Conservation (phyloP, 1,140 invertebrate genomes). For the Hylaeus anthracinus region DNA sequence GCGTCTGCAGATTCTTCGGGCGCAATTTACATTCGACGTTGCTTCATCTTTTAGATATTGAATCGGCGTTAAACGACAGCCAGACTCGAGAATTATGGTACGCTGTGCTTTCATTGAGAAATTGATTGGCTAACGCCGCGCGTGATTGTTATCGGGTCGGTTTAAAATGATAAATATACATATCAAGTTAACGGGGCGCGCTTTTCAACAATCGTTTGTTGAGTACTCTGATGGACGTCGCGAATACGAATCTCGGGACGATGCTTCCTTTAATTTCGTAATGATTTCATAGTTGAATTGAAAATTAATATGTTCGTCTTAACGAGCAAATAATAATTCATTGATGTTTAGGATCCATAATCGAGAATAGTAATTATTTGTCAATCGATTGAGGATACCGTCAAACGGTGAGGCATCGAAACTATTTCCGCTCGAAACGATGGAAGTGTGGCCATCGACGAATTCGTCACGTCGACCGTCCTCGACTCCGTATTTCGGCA, state of each 20-base stretch:
- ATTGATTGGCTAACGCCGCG: not conserved
- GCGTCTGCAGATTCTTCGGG: not conserved
- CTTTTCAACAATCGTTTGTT: too few relatives aligned
- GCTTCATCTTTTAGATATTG: not conserved
- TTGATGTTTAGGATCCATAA: too few relatives aligned
- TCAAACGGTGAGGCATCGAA: not conserved
- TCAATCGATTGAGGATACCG: too few relatives aligned
- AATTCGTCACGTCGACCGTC: conserved; percentile 22
- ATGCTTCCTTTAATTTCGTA: too few relatives aligned
- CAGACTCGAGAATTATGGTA: not conserved
- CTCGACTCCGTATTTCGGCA: conserved; percentile 1
- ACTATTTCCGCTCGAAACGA: conserved; percentile 6
- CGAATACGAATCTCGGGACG: too few relatives aligned
- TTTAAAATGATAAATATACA: too few relatives aligned
- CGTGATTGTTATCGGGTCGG: not conserved
- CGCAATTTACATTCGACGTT: not conserved
- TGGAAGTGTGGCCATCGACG: conserved; percentile 15
- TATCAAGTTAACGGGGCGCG: too few relatives aligned
- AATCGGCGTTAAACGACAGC: not conserved
- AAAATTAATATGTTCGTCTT: too few relatives aligned
- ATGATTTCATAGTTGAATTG: too few relatives aligned
- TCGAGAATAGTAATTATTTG: too few relatives aligned
- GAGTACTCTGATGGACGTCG: too few relatives aligned
- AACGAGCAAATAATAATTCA: too few relatives aligned
- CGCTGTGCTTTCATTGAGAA: conserved; percentile 1